These are phyloP conservation scores for Flexamia atlantica DNA, from an alignment of 2,888 invertebrate genomes.

Conservation along the genomic window DNA sequence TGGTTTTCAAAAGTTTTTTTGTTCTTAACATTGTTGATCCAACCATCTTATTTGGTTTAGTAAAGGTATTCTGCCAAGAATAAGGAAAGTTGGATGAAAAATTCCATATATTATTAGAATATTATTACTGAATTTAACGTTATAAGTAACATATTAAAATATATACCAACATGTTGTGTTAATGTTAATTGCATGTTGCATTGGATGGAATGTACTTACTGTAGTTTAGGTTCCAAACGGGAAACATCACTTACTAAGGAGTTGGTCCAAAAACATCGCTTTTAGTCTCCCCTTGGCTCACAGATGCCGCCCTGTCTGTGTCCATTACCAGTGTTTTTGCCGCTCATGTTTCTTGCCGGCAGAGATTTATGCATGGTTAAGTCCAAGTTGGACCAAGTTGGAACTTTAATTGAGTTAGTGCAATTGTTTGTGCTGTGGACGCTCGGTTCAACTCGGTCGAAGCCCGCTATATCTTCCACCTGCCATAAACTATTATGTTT, in stretches of 20 bases:
- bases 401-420: conserved; percentile 43
- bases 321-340: conserved; percentile 11
- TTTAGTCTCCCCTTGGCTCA: too few species aligned
- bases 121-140: too few species aligned
- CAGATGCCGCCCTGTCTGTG: neutral
- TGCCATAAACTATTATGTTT: neutral
- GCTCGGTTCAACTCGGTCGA: neutral
- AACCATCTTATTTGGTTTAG: too few species aligned
- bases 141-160: too few species aligned
- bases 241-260: neutral
- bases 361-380: conserved; percentile 31
- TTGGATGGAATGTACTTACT: too few species aligned
- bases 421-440: conserved; percentile 2
- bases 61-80: too few species aligned
- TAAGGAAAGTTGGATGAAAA: too few species aligned
- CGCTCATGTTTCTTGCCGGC: neutral
- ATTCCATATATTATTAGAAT: too few species aligned
- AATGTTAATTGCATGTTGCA: too few species aligned
- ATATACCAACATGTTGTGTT: too few species aligned
- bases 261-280: neutral
- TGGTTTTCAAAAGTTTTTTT: too few species aligned
- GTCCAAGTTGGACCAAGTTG: conserved; percentile 18
- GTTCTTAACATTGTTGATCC: too few species aligned
- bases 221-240: neutral
- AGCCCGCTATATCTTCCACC: neutral